Percentiles rank a stretch among this genome's conserved stretches.
These are phyloP conservation scores for Cephalopachus bancanus DNA, from an alignment of 2,797 vertebrate genomes.

Conservation along the genomic window DNA sequence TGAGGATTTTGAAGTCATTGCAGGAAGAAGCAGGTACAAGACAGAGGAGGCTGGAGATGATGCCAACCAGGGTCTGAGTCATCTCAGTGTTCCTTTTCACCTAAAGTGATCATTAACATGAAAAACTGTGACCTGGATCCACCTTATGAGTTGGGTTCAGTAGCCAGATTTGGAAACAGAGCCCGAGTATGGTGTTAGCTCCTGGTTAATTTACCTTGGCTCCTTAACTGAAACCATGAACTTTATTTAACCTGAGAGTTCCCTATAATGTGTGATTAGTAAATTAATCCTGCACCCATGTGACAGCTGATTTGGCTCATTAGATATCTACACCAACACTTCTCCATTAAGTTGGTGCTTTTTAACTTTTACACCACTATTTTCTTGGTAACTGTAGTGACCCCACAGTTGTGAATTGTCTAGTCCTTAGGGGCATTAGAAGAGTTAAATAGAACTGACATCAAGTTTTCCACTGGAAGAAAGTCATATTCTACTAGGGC, in stretches of 20 bases:
- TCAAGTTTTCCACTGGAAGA: too few species aligned
- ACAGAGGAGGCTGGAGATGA: not conserved
- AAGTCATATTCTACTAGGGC: not conserved
- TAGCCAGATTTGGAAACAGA: not conserved
- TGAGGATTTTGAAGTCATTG: not conserved
- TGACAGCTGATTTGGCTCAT: not conserved
- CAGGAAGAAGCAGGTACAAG: not conserved
- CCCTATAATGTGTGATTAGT: not conserved
- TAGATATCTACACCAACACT: too few species aligned
- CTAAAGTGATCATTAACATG: not conserved
- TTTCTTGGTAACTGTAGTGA: not conserved
- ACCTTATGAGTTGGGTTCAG: not conserved
- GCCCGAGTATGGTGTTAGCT: not conserved
- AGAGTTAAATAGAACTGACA: not conserved
- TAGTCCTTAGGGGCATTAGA: not conserved
- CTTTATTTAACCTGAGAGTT: not conserved
- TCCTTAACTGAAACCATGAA: not conserved
- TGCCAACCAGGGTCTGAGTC: too few species aligned
- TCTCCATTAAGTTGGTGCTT: not conserved
- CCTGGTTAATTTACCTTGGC: not conserved
- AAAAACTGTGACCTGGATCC: not conserved
- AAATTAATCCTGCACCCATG: not conserved
- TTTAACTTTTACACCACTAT: not conserved
- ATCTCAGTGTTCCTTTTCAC: not conserved
- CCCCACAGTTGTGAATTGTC: not conserved